phyloP scores from a whole-genome alignment of 2,797 vertebrate genomes.

The Cynopterus sphinx region DNA sequence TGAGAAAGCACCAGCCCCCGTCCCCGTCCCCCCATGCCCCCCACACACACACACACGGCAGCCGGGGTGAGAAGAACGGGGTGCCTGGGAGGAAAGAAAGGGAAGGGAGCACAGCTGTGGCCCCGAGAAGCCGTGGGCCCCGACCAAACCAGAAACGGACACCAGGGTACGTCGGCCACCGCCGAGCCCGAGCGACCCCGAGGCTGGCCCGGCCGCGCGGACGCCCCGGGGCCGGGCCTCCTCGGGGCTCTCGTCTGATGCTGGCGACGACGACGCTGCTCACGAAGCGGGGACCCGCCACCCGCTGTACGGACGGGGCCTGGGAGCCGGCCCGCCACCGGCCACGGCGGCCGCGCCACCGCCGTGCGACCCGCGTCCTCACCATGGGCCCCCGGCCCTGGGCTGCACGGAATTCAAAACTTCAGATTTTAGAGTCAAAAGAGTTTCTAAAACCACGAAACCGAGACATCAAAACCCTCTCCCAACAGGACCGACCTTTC shows the following conservation, averaged over 20 bases:
- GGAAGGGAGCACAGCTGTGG: not conserved
- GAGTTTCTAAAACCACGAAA: slow-evolving; percentile 49
- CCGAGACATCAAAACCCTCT: slow-evolving; percentile 43
- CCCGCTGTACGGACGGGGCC: not conserved
- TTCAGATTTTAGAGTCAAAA: not conserved
- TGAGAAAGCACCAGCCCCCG: not conserved
- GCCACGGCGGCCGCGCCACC: rapidly evolving
- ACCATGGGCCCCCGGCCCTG: not conserved
- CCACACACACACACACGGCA: too few relatives aligned
- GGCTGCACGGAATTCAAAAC: not conserved
- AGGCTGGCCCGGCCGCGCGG: not conserved
- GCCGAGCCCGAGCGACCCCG: not conserved
- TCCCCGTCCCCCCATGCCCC: too few relatives aligned
- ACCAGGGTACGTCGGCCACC: not conserved
- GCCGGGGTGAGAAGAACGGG: not conserved
- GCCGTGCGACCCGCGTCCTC: rapidly evolving
- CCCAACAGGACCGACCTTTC: not conserved
- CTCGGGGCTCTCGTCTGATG: not conserved
- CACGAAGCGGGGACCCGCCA: not conserved
- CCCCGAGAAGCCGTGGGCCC: not conserved
- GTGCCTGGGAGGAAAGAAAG: not conserved
- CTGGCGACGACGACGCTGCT: not conserved
- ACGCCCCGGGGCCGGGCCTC: rapidly evolving
- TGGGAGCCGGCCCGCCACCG: rapidly evolving
- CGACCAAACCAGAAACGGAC: not conserved